Base-by-base conservation (phyloP, 1,140 invertebrate species). In the Melipona quadrifasciata region DNA sequence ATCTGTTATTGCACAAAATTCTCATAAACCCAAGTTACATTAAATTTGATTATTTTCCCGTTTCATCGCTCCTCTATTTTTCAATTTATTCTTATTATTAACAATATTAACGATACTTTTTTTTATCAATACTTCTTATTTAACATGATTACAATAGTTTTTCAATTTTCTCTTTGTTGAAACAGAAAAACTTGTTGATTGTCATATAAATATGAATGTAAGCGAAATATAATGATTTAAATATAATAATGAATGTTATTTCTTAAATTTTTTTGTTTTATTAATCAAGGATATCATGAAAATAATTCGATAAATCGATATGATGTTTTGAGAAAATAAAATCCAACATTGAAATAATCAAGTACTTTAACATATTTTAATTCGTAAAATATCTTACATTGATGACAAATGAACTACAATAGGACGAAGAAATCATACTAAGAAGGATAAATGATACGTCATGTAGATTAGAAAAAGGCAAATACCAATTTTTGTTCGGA, bases 401-500 rank as follows among this genome's bases (percentile, higher is more conserved):
- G 8, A 67, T 67, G 6, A 31, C 53, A 24, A n/a, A 61, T 39
- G 24, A 61, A 19, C 24, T 61, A 24, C 8, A 31, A 24, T 16
- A 16, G 8, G n/a, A 70, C 14, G 31, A 14, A n/a, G 53, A 12
- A 57, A 21, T 39, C 47, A 67, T 11, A 31, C 47, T 10, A 27
- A 1, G 39, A 55, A 65, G 47, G 19, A 31, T 24, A 24, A 75
- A 27, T 6, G 27, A 27, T n/a, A 19, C 27, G 17, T 80, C 14
- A 72, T 31, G 55, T 14, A 47, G 73, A 68, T 70, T 79, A 87
- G 86, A 55, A 73, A 86, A 84, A 82, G 72, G 70, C 6, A 55
- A 78, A 86, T 77, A 73, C 80, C 86, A 73, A 88, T 86, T 92
- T 86, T 91, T 80, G 88, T 91, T 92, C 88, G 89, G 83, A 91